These are phyloP conservation scores for Clarias macrocephalus DNA, from an alignment of 2,113 vertebrate species.

Conservation along the genomic window DNA sequence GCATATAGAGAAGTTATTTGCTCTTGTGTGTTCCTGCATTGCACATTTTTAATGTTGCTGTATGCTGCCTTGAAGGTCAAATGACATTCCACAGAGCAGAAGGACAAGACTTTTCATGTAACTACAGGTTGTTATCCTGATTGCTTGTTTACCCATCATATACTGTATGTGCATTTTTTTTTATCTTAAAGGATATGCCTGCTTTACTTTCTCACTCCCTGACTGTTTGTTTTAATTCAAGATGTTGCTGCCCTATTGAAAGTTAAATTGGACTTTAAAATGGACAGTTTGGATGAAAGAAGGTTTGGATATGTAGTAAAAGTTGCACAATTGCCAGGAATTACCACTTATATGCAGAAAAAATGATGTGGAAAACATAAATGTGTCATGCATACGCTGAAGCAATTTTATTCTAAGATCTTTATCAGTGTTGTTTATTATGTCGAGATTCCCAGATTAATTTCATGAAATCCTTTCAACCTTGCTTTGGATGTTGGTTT, in stretches of 20 bases:
- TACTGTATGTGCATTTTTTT: slow-evolving; percentile 39
- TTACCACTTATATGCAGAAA: neutral
- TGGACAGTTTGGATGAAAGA: too few relatives aligned
- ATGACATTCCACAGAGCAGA: slow-evolving; percentile 17
- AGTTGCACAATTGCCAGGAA: neutral
- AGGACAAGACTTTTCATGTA: neutral
- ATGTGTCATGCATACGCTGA: neutral
- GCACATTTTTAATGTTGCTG: neutral
- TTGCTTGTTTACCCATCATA: slow-evolving; percentile 51
- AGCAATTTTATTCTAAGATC: neutral
- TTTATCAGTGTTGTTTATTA: neutral
- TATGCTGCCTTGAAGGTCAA: neutral
- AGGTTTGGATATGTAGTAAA: too few relatives aligned
- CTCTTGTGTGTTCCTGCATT: slow-evolving; percentile 9
- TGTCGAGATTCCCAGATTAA: neutral
- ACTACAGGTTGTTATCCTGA: slow-evolving; percentile 38
- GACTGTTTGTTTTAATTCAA: slow-evolving; percentile 12
- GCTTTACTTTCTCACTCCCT: neutral
- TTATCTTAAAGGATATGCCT: slow-evolving; percentile 31
- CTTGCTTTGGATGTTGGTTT: slow-evolving; percentile 23
- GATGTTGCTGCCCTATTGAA: too few relatives aligned
- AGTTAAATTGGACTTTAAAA: too few relatives aligned
- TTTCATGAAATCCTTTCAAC: neutral
- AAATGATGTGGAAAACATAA: neutral
- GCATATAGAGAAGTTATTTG: slow-evolving; percentile 9